Percentiles rank a stretch among this genome's conserved stretches.
Conservation (phyloP, 2,797 vertebrate genomes). For the Trachurus trachurus region DNA sequence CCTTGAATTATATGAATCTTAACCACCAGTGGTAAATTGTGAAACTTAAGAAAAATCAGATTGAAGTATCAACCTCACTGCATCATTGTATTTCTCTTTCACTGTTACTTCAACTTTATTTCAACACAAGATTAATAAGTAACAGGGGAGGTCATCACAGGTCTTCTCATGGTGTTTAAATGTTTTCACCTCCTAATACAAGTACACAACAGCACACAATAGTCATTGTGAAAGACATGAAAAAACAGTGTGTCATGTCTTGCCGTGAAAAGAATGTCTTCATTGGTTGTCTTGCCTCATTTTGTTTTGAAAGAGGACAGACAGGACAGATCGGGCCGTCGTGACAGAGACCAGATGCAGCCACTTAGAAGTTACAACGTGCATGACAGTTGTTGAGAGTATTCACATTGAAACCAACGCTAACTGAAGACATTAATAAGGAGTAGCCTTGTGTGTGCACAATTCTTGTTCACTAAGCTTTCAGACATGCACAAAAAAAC, state of each 20-base stretch:
- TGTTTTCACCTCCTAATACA: neutral
- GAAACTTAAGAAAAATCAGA: neutral
- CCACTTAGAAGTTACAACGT: slow-evolving; percentile 25
- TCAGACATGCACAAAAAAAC: slow-evolving; percentile 11
- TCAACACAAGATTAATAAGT: neutral
- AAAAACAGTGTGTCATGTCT: neutral
- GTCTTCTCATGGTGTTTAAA: slow-evolving; percentile 13
- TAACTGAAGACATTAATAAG: slow-evolving; percentile 44
- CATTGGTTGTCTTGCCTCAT: neutral
- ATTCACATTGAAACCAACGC: slow-evolving; percentile 17
- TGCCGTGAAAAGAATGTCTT: neutral
- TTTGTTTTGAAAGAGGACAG: slow-evolving; percentile 20
- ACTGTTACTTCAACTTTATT: too few relatives aligned
- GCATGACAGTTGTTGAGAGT: slow-evolving; percentile 18
- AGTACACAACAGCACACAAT: slow-evolving; percentile 4
- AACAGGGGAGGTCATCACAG: neutral
- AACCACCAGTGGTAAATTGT: neutral
- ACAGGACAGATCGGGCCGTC: neutral
- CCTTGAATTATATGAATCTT: neutral
- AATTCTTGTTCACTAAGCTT: slow-evolving; percentile 13
- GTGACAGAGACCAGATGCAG: slow-evolving; percentile 17
- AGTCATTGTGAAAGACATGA: slow-evolving; percentile 34
- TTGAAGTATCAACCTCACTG: neutral
- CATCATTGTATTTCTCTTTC: too few relatives aligned
- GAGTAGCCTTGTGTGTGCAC: slow-evolving; percentile 10